phyloP scores from a whole-genome alignment of 2,113 vertebrate genomes.

The Callocephalon fimbriatum region DNA sequence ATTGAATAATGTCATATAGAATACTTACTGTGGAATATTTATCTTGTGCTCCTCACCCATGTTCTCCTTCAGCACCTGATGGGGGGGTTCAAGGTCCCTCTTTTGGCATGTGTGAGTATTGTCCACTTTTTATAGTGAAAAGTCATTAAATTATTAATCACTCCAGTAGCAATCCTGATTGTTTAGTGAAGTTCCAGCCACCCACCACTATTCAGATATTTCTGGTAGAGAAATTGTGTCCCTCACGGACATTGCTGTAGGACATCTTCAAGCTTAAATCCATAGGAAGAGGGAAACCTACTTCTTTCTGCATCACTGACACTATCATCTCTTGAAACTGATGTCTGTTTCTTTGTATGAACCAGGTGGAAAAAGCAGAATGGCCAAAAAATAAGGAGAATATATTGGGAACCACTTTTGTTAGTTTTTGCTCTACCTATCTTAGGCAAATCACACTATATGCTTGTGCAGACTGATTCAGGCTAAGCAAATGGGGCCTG shows the following conservation, averaged over 20 bases:
- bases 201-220: background rate
- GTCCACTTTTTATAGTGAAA: no score
- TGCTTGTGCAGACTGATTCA: background rate
- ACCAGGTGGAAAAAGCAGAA: background rate
- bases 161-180: background rate
- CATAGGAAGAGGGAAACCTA: background rate
- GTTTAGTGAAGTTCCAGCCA: background rate
- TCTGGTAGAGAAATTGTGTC: background rate
- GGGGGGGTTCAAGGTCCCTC: background rate
- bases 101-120: background rate
- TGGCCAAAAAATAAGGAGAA: background rate
- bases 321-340: background rate
- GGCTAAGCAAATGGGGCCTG: no score
- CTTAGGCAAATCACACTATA: background rate
- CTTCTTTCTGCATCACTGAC: background rate
- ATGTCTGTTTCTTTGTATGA: background rate
- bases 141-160: background rate
- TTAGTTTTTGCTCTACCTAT: background rate
- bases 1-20: background rate
- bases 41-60: background rate
- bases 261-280: background rate
- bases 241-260: accelerated
- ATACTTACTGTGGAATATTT: background rate
- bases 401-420: background rate
- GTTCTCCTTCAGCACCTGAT: background rate